A percentile compares a stretch with the other conserved stretches of the same genome.
phyloP scores from a whole-genome alignment of 2,888 invertebrate species.

The Heliconius hortense region DNA sequence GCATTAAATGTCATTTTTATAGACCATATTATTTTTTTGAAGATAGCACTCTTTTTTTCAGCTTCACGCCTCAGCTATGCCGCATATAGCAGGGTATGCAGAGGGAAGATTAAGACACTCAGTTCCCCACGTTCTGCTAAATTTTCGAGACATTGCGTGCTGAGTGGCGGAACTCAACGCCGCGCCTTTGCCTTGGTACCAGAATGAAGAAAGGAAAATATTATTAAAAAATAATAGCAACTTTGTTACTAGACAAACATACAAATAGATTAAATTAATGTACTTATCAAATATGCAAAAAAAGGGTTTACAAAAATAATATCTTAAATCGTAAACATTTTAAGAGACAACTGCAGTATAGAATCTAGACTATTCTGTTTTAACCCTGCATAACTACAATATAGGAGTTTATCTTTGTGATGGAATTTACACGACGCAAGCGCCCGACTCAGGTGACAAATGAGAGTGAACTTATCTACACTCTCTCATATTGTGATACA shows the following conservation, averaged over 20 bases:
- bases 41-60: neutral
- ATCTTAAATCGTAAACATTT: slow-evolving; percentile 2
- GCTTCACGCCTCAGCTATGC: no score
- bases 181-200: no score
- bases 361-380: slow-evolving; percentile 32
- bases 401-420: slow-evolving; percentile 69
- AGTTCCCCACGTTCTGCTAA: no score
- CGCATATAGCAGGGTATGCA: no score
- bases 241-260: neutral
- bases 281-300: neutral
- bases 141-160: no score
- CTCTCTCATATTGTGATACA: slow-evolving; percentile 51
- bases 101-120: no score
- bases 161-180: no score
- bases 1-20: neutral
- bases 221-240: neutral
- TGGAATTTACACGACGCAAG: slow-evolving; percentile 75
- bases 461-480: slow-evolving; percentile 71
- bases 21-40: neutral
- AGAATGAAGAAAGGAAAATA: no score
- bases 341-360: neutral
- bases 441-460: slow-evolving; percentile 75
- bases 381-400: slow-evolving; percentile 49
- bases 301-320: neutral
- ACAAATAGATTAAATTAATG: neutral